A percentile compares a stretch with the other conserved stretches of the same genome.
Evolutionary conservation across 2,797 vertebrate genomes (phyloP).

Genomic region (Molossus alvarezi): DNA sequence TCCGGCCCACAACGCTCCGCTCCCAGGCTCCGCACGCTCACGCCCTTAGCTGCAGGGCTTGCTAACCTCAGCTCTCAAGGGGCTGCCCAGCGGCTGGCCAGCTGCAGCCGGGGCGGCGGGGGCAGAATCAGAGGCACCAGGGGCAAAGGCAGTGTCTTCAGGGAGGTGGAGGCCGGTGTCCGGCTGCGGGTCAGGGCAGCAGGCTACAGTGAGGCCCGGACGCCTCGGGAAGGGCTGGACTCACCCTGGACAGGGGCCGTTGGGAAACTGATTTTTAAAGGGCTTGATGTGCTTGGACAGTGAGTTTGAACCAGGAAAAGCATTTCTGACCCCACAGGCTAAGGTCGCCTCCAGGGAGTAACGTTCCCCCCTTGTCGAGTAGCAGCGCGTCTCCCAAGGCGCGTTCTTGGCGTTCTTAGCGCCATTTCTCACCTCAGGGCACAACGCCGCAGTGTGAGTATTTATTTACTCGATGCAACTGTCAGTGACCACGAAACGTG

Average conservation of each 20-base stretch:
- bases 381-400: neutral
- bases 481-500: neutral
- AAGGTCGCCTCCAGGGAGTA: neutral
- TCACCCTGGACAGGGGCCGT: too few relatives aligned
- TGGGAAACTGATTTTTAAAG: too few relatives aligned
- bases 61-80: neutral
- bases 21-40: neutral
- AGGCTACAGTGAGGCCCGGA: too few relatives aligned
- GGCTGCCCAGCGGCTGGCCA: neutral
- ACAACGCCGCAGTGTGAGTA: neutral
- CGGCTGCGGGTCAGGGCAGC: too few relatives aligned
- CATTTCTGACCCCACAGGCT: neutral
- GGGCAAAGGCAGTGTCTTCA: too few relatives aligned
- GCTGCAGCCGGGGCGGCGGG: too few relatives aligned
- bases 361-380: neutral
- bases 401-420: neutral
- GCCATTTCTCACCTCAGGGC: neutral
- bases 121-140: too few relatives aligned
- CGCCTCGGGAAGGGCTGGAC: too few relatives aligned
- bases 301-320: too few relatives aligned
- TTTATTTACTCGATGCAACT: too few relatives aligned
- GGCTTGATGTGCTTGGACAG: too few relatives aligned
- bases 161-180: too few relatives aligned
- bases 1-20: neutral
- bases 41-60: neutral